Evolutionary conservation across 2,888 invertebrate species (phyloP).

Genomic region (Pandemis cinnamomeana): DNA sequence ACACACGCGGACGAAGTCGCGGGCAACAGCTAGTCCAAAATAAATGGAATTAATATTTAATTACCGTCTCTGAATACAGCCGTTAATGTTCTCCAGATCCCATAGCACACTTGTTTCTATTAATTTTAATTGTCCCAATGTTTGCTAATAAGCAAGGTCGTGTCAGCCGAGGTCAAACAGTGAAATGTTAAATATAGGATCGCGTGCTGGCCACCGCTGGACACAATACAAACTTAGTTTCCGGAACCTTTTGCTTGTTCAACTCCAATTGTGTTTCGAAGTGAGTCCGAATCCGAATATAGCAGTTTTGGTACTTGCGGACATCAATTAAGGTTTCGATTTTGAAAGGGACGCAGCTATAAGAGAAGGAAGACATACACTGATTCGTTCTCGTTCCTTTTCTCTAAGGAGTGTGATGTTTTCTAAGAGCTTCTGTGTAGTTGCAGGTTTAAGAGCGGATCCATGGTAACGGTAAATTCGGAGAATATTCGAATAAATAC

Average conservation of each 20-base stretch:
- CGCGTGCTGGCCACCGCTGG: constrained; percentile 65
- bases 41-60: not conserved
- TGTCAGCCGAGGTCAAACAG: constrained; percentile 60
- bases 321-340: constrained; percentile 14
- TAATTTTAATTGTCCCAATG: constrained; percentile 46
- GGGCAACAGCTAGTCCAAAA: no score
- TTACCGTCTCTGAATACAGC: not conserved
- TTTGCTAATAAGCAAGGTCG: constrained; percentile 63
- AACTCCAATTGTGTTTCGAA: constrained; percentile 45
- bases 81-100: not conserved
- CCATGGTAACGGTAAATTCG: no score
- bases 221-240: constrained; percentile 62
- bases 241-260: constrained; percentile 57
- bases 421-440: not conserved
- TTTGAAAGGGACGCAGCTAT: not conserved
- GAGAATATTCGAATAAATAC: no score
- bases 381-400: not conserved
- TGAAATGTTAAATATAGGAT: constrained; percentile 78
- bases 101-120: not conserved
- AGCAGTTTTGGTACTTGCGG: constrained; percentile 7
- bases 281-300: constrained; percentile 21
- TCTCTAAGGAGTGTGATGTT: not conserved
- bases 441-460: no score
- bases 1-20: no score
- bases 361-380: not conserved